phyloP scores from a whole-genome alignment of 1,140 invertebrate genomes.

The Latrodectus geometricus region DNA sequence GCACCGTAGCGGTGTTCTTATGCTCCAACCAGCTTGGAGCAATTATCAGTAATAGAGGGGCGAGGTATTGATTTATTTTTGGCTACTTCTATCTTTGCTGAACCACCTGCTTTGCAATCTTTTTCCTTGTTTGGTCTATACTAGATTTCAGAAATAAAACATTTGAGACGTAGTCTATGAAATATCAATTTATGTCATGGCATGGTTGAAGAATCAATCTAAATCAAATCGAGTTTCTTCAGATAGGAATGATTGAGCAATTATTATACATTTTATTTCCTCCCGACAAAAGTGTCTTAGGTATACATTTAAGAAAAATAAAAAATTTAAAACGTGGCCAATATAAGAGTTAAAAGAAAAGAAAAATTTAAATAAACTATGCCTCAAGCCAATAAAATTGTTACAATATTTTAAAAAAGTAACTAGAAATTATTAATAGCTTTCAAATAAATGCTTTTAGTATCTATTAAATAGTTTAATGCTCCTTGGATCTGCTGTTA shows the following conservation, averaged over 20 bases:
- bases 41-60: constrained; percentile 57
- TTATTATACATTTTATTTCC: neutral
- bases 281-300: neutral
- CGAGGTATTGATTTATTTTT: constrained; percentile 46
- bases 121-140: constrained; percentile 4
- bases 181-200: too few relatives aligned
- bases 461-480: too few relatives aligned
- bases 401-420: too few relatives aligned
- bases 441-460: too few relatives aligned
- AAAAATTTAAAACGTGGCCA: too few relatives aligned
- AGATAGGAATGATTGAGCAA: neutral
- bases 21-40: constrained; percentile 27
- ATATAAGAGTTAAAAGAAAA: too few relatives aligned
- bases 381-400: too few relatives aligned
- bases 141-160: constrained; percentile 36
- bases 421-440: too few relatives aligned
- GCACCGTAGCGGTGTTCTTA: neutral
- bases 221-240: too few relatives aligned
- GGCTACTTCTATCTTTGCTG: constrained; percentile 53
- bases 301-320: too few relatives aligned
- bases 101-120: constrained; percentile 50
- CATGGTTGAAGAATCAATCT: constrained; percentile 10
- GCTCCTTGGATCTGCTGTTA: too few relatives aligned
- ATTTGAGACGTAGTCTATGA: neutral
- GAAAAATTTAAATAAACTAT: too few relatives aligned